Conservation (phyloP, 2,113 vertebrate species). For the Desmodus rotundus region DNA sequence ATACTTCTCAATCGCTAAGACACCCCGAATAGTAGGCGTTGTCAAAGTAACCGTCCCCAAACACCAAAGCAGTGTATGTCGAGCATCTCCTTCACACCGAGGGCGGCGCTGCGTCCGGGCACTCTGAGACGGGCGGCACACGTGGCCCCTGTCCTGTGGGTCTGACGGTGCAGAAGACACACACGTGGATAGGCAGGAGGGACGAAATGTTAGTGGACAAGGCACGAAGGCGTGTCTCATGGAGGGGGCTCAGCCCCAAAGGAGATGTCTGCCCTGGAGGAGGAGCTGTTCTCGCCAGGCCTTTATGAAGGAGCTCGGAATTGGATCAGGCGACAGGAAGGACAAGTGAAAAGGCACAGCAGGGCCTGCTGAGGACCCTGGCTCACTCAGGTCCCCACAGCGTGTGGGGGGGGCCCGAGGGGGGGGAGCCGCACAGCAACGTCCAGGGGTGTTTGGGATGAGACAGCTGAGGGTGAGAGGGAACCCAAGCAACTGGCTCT, state of each 20-base stretch:
- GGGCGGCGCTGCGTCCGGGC: neutral
- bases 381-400: neutral
- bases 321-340: neutral
- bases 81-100: neutral
- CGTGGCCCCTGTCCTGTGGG: neutral
- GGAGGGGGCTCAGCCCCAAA: rapidly evolving
- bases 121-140: neutral
- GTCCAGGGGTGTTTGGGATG: neutral
- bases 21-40: neutral
- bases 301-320: neutral
- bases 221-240: neutral
- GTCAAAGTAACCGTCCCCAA: neutral
- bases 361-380: neutral
- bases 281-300: neutral
- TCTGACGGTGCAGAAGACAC: neutral
- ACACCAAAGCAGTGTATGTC: neutral
- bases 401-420: too few species aligned
- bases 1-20: neutral
- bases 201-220: neutral
- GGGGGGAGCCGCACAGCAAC: rapidly evolving
- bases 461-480: neutral
- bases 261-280: too few species aligned
- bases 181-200: neutral
- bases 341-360: neutral
- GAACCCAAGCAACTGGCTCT: neutral